A percentile compares a stretch with the other conserved stretches of the same genome.
These are phyloP conservation scores for Elephantulus edwardii DNA, from an alignment of 2,113 vertebrate genomes.

Conservation along the genomic window DNA sequence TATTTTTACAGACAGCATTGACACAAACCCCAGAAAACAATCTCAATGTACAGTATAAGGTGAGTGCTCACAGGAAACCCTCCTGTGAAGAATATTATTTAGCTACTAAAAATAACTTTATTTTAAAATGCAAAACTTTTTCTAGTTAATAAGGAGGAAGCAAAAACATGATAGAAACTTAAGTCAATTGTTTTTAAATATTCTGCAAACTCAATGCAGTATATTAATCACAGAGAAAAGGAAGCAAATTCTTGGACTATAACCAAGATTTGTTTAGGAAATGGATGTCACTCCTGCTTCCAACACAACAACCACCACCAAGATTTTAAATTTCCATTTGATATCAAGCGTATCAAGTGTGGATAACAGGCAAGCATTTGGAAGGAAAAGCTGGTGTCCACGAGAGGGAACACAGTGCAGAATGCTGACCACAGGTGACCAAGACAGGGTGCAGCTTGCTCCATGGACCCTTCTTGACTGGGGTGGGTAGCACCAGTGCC, in stretches of 20 bases:
- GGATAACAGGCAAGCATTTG: not conserved
- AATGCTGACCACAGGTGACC: rapidly evolving
- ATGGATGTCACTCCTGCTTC: too few relatives aligned
- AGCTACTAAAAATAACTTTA: not conserved
- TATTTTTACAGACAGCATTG: not conserved
- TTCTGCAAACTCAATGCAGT: not conserved
- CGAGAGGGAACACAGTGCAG: rapidly evolving
- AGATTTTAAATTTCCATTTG: not conserved
- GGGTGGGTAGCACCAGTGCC: not conserved
- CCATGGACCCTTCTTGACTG: not conserved
- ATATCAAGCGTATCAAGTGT: not conserved
- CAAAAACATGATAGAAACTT: not conserved
- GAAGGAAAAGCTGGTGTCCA: not conserved
- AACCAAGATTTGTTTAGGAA: too few relatives aligned
- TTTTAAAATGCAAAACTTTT: not conserved
- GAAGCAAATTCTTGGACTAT: too few relatives aligned
- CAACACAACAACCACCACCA: too few relatives aligned
- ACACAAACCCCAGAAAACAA: not conserved
- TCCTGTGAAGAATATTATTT: not conserved
- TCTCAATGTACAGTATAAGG: not conserved
- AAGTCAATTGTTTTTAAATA: not conserved
- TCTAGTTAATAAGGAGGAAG: too few relatives aligned
- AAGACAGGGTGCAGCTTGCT: rapidly evolving
- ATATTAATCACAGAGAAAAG: not conserved
- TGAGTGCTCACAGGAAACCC: not conserved